phyloP scores from a whole-genome alignment of 2,888 invertebrate genomes.

The Drosophila silvestris region DNA sequence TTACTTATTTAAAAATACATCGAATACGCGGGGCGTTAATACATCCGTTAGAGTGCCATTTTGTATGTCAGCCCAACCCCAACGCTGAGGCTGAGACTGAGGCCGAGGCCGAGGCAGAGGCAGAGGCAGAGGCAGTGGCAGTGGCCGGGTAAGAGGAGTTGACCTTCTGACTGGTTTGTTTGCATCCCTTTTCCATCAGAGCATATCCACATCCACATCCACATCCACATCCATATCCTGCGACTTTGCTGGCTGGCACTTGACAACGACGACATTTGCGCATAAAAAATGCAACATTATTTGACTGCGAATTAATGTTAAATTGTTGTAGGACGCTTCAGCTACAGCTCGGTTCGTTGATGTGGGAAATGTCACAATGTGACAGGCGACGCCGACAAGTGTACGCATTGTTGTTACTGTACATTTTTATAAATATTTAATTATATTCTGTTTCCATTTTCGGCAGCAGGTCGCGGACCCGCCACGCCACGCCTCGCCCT shows the following conservation, averaged over 20 bases:
- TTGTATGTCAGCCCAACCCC: slow-evolving; percentile 51
- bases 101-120: slow-evolving; percentile 9
- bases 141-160: slow-evolving; percentile 11
- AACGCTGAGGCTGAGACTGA: neutral
- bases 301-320: slow-evolving; percentile 83
- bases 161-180: slow-evolving; percentile 42
- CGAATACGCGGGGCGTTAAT: slow-evolving; percentile 73
- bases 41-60: slow-evolving; percentile 76
- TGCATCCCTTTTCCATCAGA: slow-evolving; percentile 56
- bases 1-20: slow-evolving; percentile 61
- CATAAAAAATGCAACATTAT: slow-evolving; percentile 83
- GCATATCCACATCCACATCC: slow-evolving; percentile 25
- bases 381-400: slow-evolving; percentile 74
- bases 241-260: slow-evolving; percentile 66
- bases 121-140: slow-evolving; percentile 3
- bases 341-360: slow-evolving; percentile 59
- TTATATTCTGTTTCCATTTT: slow-evolving; percentile 75
- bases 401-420: slow-evolving; percentile 72
- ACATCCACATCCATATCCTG: slow-evolving; percentile 45
- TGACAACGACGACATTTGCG: slow-evolving; percentile 83
- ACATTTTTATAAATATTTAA: slow-evolving; percentile 79
- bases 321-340: slow-evolving; percentile 71
- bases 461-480: slow-evolving; percentile 25
- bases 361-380: slow-evolving; percentile 84
- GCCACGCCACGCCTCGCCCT: neutral